These are phyloP conservation scores for Halictus quadricinctus DNA, from an alignment of 2,888 invertebrate species.

Conservation along the genomic window DNA sequence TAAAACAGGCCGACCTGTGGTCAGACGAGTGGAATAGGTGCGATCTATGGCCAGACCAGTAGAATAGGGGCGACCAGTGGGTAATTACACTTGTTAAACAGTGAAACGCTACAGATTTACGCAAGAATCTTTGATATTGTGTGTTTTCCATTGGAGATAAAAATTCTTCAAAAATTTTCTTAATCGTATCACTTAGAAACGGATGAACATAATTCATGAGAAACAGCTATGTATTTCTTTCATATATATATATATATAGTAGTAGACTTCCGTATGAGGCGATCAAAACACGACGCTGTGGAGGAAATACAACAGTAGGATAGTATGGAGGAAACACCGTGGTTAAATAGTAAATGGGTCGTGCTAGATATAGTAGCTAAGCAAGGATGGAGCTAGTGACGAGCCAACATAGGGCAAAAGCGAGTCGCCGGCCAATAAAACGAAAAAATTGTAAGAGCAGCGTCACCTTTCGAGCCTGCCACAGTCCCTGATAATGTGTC, in stretches of 20 bases:
- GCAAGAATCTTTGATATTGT: neutral
- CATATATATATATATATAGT: too few species aligned
- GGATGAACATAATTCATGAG: too few species aligned
- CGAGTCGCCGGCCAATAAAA: conserved; percentile 1
- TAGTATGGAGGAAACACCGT: neutral
- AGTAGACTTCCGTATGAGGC: too few species aligned
- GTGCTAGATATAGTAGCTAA: neutral
- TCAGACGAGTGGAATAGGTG: neutral
- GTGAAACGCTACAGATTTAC: neutral
- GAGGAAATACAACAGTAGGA: neutral
- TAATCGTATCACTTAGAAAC: too few species aligned
- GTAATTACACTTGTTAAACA: neutral
- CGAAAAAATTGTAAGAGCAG: neutral
- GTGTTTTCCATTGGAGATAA: neutral
- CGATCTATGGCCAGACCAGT: neutral
- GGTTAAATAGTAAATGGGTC: conserved; percentile 5
- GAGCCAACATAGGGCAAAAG: neutral
- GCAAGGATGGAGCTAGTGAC: neutral
- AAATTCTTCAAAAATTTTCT: neutral
- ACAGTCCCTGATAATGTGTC: neutral
- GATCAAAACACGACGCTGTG: neutral
- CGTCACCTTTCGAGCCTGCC: neutral
- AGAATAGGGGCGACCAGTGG: neutral
- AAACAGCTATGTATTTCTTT: too few species aligned
- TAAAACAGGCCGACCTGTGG: neutral